Evolutionary conservation across 2,888 invertebrate genomes (phyloP).

Genomic region (Cancer borealis): DNA sequence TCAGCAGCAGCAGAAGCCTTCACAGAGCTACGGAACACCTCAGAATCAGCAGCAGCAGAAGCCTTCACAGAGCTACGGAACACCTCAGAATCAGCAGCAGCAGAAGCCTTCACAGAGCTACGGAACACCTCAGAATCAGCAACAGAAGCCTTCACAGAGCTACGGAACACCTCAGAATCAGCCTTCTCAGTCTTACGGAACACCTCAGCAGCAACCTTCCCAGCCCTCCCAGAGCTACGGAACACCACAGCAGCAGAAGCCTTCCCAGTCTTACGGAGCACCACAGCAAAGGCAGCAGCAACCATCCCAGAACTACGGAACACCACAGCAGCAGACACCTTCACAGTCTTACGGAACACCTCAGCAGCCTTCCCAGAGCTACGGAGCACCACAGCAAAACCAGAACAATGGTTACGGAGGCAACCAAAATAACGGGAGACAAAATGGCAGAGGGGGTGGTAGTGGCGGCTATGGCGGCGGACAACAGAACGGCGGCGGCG

Average conservation of each 20-base stretch:
- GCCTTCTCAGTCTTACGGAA: slow-evolving; percentile 59
- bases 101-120: slow-evolving; percentile 54
- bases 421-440: background rate
- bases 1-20: slow-evolving; percentile 45
- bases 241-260: slow-evolving; percentile 25
- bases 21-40: slow-evolving; percentile 59
- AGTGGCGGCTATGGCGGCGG: background rate
- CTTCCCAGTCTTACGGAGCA: slow-evolving; percentile 45
- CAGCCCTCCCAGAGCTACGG: slow-evolving; percentile 54
- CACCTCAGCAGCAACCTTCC: slow-evolving; percentile 47
- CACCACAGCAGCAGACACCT: slow-evolving; percentile 49
- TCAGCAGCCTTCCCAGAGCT: slow-evolving; percentile 51
- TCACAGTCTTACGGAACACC: slow-evolving; percentile 59
- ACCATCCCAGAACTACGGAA: slow-evolving; percentile 52
- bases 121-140: slow-evolving; percentile 41
- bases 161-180: slow-evolving; percentile 54
- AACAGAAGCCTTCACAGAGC: slow-evolving; percentile 48
- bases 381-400: slow-evolving; percentile 15
- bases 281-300: background rate
- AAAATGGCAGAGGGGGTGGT: slow-evolving; percentile 3
- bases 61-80: slow-evolving; percentile 53
- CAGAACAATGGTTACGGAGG: slow-evolving; percentile 5
- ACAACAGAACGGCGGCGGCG: slow-evolving; percentile 2
- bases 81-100: slow-evolving; percentile 55
- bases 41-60: slow-evolving; percentile 47